These are phyloP conservation scores for Columba janthina DNA, from an alignment of 2,113 vertebrate genomes.

Conservation along the genomic window DNA sequence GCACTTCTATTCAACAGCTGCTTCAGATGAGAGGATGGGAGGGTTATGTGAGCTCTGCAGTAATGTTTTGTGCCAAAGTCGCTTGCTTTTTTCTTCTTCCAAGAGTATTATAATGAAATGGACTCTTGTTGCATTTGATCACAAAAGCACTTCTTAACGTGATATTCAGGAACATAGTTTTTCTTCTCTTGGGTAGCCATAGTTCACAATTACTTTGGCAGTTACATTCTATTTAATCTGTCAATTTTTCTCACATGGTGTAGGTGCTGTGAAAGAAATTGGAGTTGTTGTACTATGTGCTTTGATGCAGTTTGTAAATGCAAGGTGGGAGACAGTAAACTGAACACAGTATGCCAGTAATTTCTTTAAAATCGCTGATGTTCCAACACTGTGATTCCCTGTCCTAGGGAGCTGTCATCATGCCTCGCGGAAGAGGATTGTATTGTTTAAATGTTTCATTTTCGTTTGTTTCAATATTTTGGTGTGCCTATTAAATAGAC, in stretches of 20 bases:
- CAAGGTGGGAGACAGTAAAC: conserved; percentile 69
- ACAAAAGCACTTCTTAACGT: not conserved
- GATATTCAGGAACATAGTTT: not conserved
- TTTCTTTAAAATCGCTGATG: conserved; percentile 62
- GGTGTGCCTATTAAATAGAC: not conserved
- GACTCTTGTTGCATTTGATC: conserved; percentile 9
- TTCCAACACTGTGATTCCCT: not conserved
- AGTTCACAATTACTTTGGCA: conserved; percentile 58
- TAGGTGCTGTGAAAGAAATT: conserved; percentile 73
- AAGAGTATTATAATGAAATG: not conserved
- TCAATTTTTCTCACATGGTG: conserved; percentile 68
- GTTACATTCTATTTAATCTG: conserved; percentile 73
- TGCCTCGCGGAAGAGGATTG: not conserved
- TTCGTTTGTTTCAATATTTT: not conserved
- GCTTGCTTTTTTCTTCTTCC: not conserved
- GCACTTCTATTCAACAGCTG: not conserved
- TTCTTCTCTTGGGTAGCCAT: conserved; percentile 37
- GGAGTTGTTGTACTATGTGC: conserved; percentile 63
- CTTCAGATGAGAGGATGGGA: not conserved
- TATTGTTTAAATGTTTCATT: not conserved
- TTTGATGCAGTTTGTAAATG: conserved; percentile 74
- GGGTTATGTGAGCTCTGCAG: not conserved
- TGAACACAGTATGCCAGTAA: conserved; percentile 69
- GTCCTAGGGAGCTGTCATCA: conserved; percentile 1
- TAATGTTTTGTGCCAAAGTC: not conserved